Percentiles rank a stretch among this genome's conserved stretches.
Conservation (phyloP, 1,140 invertebrate genomes). For the Brachionus manjavacas region DNA sequence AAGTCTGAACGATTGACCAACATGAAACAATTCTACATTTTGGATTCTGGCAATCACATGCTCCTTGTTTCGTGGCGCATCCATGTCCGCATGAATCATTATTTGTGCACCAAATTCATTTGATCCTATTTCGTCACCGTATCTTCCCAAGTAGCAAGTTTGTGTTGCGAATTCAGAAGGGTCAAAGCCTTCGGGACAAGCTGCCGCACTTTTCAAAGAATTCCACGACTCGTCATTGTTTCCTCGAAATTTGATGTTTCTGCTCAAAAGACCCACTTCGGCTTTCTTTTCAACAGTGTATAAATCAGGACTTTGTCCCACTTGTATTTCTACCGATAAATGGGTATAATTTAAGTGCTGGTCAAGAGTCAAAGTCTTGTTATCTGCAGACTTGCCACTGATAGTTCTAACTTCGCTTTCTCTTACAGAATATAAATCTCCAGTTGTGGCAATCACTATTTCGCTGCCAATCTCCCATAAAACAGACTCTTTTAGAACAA, state of each 20-base stretch:
- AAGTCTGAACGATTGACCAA: slow-evolving; percentile 54
- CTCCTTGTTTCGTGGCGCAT: not conserved
- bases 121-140: slow-evolving; percentile 51
- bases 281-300: slow-evolving; percentile 41
- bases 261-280: slow-evolving; percentile 45
- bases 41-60: not conserved
- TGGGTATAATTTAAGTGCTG: slow-evolving; percentile 46
- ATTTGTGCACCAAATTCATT: slow-evolving; percentile 53
- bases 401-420: slow-evolving; percentile 49
- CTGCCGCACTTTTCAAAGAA: slow-evolving; percentile 44
- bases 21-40: slow-evolving; percentile 45
- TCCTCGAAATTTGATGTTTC: slow-evolving; percentile 44
- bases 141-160: slow-evolving; percentile 52
- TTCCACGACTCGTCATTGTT: slow-evolving; percentile 44
- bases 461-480: slow-evolving; percentile 50
- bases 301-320: not conserved
- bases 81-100: slow-evolving; percentile 47
- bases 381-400: slow-evolving; percentile 46
- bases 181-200: slow-evolving; percentile 52
- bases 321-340: slow-evolving; percentile 23
- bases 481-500: slow-evolving; percentile 46
- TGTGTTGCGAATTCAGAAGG: slow-evolving; percentile 52
- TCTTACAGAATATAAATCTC: slow-evolving; percentile 45
- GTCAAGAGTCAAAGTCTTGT: slow-evolving; percentile 48
- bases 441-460: slow-evolving; percentile 54